These are phyloP conservation scores for Drosophila pallidifrons DNA, from an alignment of 1,140 invertebrate genomes.

Conservation along the genomic window DNA sequence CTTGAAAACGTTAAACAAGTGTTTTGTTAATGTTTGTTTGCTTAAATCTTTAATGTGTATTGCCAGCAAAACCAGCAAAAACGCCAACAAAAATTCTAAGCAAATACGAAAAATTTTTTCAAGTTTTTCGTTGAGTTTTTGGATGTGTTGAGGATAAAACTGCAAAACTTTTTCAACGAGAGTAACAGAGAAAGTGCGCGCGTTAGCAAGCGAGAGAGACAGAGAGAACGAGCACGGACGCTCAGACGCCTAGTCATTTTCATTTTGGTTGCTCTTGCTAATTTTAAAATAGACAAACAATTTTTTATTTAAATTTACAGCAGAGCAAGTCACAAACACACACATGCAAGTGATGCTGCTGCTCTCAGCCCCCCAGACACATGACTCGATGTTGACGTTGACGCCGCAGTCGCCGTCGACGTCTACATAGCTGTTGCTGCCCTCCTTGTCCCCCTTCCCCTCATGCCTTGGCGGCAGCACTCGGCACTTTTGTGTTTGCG, in stretches of 20 bases:
- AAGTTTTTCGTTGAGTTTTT: slow-evolving; percentile 56
- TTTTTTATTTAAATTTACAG: slow-evolving; percentile 82
- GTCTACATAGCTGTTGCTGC: slow-evolving; percentile 13
- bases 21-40: slow-evolving; percentile 82
- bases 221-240: slow-evolving; percentile 9
- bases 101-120: slow-evolving; percentile 50
- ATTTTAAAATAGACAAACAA: slow-evolving; percentile 81
- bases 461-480: neutral
- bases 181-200: neutral
- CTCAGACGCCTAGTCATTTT: slow-evolving; percentile 68
- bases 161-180: slow-evolving; percentile 53
- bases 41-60: slow-evolving; percentile 76
- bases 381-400: slow-evolving; percentile 43
- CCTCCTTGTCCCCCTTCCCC: neutral
- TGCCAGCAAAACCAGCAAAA: slow-evolving; percentile 36
- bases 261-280: slow-evolving; percentile 73
- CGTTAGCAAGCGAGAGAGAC: neutral
- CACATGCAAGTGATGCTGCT: slow-evolving; percentile 22
- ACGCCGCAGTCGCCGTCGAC: neutral
- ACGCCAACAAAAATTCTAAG: slow-evolving; percentile 37
- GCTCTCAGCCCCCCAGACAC: slow-evolving; percentile 46
- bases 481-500: slow-evolving; percentile 62
- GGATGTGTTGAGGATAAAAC: slow-evolving; percentile 45
- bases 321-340: slow-evolving; percentile 50
- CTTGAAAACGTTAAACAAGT: slow-evolving; percentile 81